These are phyloP conservation scores for Pristiophorus japonicus DNA, from an alignment of 2,113 vertebrate genomes.

Conservation along the genomic window DNA sequence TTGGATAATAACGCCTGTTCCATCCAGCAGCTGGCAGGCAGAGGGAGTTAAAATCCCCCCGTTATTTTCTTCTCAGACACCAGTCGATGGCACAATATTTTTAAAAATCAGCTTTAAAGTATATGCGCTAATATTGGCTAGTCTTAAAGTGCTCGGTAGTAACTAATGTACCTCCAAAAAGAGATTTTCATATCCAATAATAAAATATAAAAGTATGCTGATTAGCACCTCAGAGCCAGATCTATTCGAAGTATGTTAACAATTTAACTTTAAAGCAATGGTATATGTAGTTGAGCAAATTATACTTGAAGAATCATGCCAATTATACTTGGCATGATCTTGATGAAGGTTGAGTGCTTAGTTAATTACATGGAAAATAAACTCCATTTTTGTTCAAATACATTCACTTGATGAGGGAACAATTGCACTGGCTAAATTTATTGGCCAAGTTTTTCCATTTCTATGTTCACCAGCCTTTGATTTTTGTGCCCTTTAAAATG, in stretches of 20 bases:
- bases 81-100: background rate
- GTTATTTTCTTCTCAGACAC: background rate
- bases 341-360: background rate
- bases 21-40: background rate
- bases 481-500: background rate
- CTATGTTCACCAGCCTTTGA: background rate
- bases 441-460: background rate
- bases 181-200: background rate
- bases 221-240: background rate
- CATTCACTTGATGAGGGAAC: background rate
- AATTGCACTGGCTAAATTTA: background rate
- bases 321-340: no score
- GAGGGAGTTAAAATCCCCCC: background rate
- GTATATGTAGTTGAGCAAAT: background rate
- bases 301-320: background rate
- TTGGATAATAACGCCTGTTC: background rate
- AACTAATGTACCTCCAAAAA: background rate
- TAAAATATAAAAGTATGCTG: background rate
- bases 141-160: background rate
- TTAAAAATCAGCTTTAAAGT: background rate
- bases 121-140: background rate
- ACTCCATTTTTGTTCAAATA: background rate
- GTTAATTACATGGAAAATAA: background rate
- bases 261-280: background rate
- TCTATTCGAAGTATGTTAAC: background rate